These are phyloP conservation scores for Trilocha varians DNA, from an alignment of 2,888 invertebrate species.

Conservation along the genomic window DNA sequence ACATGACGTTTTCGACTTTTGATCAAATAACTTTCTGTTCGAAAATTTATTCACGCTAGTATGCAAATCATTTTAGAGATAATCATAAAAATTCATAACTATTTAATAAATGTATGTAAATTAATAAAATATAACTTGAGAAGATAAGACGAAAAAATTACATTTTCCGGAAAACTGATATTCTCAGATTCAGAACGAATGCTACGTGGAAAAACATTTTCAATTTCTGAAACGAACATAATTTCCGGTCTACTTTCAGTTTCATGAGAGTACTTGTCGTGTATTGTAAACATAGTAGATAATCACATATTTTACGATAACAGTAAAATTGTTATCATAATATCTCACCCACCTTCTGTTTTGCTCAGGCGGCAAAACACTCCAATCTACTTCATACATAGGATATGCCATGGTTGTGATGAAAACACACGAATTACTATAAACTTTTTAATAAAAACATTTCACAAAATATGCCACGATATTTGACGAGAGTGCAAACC, in stretches of 20 bases:
- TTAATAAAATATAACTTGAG: neutral
- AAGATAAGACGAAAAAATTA: neutral
- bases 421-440: constrained; percentile 30
- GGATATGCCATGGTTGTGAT: constrained; percentile 59
- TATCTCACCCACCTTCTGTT: constrained; percentile 81
- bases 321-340: constrained; percentile 6
- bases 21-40: constrained; percentile 23
- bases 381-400: constrained; percentile 87
- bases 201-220: constrained; percentile 39
- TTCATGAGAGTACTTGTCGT: neutral
- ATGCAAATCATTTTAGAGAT: too few species aligned
- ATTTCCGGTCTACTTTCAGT: constrained; percentile 1
- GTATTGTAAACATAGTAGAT: neutral
- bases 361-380: constrained; percentile 87
- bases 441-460: constrained; percentile 48
- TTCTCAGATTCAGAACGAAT: constrained; percentile 31
- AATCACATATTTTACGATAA: constrained; percentile 4
- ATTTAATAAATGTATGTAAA: neutral
- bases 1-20: constrained; percentile 53
- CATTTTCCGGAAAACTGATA: constrained; percentile 9
- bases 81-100: constrained; percentile 1
- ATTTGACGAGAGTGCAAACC: constrained; percentile 57
- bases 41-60: neutral
- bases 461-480: constrained; percentile 50
- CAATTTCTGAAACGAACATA: constrained; percentile 6